Evolutionary conservation across 1,140 invertebrate genomes (phyloP).

Genomic region (Drosophila asahinai): DNA sequence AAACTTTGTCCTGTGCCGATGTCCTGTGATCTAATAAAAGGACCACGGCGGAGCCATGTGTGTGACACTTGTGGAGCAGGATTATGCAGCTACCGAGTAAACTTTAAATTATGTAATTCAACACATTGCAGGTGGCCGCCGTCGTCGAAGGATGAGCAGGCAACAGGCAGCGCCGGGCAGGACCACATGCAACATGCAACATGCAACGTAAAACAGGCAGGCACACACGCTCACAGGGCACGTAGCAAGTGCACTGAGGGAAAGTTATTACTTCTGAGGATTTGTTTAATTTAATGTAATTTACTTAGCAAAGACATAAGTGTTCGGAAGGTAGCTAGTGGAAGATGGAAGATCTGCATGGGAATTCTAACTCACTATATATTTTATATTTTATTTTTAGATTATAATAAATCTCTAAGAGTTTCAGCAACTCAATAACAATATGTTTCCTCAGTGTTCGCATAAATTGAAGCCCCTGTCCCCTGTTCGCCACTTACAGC

Average conservation of each 20-base stretch:
- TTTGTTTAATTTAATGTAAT: too few species aligned
- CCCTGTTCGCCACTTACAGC: slow-evolving; percentile 13
- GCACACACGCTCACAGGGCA: slow-evolving; percentile 25
- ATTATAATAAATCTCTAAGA: background rate
- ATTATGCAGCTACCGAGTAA: slow-evolving; percentile 67
- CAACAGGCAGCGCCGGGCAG: slow-evolving; percentile 45
- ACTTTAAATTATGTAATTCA: slow-evolving; percentile 83
- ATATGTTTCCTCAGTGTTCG: slow-evolving; percentile 1
- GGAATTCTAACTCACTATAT: background rate
- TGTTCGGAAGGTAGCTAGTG: too few species aligned
- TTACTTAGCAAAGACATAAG: too few species aligned
- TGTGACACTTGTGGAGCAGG: slow-evolving; percentile 71
- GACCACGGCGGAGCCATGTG: slow-evolving; percentile 43
- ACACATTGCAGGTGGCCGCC: slow-evolving; percentile 57
- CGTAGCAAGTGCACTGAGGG: slow-evolving; percentile 13
- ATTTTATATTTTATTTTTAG: background rate
- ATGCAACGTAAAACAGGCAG: slow-evolving; percentile 13
- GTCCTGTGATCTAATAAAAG: slow-evolving; percentile 78
- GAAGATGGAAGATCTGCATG: background rate
- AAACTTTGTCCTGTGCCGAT: slow-evolving; percentile 68
- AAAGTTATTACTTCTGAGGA: background rate
- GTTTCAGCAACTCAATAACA: too few species aligned
- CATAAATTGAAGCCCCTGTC: slow-evolving; percentile 38
- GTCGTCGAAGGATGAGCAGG: slow-evolving; percentile 32
- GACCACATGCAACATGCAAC: slow-evolving; percentile 38